A percentile compares a stretch with the other conserved stretches of the same genome.
These are phyloP conservation scores for Odontamblyopus rebecca DNA, from an alignment of 2,797 vertebrate species.

Conservation along the genomic window DNA sequence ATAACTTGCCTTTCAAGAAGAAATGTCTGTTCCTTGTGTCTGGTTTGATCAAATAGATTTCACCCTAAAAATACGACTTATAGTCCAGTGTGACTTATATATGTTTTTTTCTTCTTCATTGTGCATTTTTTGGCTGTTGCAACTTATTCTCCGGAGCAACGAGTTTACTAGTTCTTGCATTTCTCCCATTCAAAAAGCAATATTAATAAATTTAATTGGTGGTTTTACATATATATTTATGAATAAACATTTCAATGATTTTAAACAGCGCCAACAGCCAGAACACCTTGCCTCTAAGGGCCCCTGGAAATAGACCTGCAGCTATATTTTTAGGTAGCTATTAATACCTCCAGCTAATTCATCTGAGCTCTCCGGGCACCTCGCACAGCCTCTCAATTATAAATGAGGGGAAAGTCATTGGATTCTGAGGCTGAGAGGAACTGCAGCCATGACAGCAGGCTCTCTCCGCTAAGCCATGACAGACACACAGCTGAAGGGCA, in stretches of 20 bases:
- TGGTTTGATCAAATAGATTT: no score
- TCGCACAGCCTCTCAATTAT: conserved; percentile 77
- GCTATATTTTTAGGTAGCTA: conserved; percentile 78
- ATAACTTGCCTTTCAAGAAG: no score
- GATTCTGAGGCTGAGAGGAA: conserved; percentile 67
- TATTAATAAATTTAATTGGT: conserved; percentile 9
- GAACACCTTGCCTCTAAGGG: conserved; percentile 56
- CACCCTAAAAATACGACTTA: no score
- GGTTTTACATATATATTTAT: conserved; percentile 16
- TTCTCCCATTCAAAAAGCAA: conserved; percentile 11
- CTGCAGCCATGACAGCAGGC: conserved; percentile 52
- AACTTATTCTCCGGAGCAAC: no score
- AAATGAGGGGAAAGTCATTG: conserved; percentile 79
- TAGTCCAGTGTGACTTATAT: no score
- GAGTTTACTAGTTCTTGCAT: no score
- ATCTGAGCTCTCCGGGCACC: conserved; percentile 76
- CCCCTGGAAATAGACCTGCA: conserved; percentile 69
- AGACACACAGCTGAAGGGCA: conserved; percentile 53
- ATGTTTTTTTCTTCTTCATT: no score
- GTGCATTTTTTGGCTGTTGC: no score
- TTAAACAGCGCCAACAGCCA: conserved; percentile 43
- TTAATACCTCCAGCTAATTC: conserved; percentile 80
- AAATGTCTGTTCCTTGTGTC: no score
- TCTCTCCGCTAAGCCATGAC: conserved; percentile 54
- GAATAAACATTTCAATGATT: conserved; percentile 24